Percentiles rank a stretch among this genome's conserved stretches.
phyloP scores from a whole-genome alignment of 2,113 vertebrate genomes.

The Lagopus leucura region DNA sequence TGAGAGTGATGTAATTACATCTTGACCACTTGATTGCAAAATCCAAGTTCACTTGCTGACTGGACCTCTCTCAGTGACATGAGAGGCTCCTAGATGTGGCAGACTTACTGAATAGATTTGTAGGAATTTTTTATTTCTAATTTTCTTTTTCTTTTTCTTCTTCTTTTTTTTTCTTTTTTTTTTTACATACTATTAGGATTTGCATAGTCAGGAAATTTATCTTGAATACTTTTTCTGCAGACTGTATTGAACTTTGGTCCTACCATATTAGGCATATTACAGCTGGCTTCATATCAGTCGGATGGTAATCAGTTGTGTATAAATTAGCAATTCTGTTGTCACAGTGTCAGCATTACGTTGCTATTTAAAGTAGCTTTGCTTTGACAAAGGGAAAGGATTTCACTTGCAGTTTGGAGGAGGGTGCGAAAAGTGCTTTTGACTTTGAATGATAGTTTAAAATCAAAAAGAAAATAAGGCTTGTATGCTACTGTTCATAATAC shows the following conservation, averaged over 20 bases:
- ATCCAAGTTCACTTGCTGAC: not conserved
- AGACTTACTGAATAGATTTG: not conserved
- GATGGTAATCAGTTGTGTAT: not conserved
- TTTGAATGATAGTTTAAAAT: not conserved
- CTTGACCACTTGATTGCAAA: not conserved
- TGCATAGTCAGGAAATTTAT: not conserved
- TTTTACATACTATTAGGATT: not conserved
- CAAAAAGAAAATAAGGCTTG: not conserved
- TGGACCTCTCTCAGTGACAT: not conserved
- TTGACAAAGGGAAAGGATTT: not conserved
- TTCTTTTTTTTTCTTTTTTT: too few species aligned
- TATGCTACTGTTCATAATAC: not conserved
- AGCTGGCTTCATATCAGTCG: not conserved
- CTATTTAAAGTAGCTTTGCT: conserved; percentile 2
- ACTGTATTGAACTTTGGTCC: not conserved
- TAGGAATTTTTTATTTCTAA: too few species aligned
- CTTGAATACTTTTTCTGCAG: not conserved
- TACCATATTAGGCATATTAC: not conserved
- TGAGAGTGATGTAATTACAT: not conserved
- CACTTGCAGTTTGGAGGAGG: not conserved
- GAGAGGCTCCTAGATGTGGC: not conserved
- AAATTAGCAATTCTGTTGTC: not conserved
- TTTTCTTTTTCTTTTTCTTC: too few species aligned
- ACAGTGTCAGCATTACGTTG: not conserved
- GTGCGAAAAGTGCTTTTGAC: not conserved